These are phyloP conservation scores for Heliconius charithonia DNA, from an alignment of 2,888 invertebrate genomes.

Conservation along the genomic window DNA sequence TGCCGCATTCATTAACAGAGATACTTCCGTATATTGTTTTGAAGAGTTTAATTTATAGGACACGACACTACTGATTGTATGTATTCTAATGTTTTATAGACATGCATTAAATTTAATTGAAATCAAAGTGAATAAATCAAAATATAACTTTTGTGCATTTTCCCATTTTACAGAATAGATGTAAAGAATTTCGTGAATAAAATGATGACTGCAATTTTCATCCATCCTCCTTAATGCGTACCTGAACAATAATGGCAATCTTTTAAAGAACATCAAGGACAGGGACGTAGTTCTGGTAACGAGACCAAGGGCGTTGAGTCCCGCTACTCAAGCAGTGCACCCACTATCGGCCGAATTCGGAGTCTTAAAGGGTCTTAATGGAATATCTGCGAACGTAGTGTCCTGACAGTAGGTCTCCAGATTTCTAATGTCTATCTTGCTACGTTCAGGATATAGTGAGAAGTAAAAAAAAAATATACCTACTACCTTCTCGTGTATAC, in stretches of 20 bases:
- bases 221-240: not conserved
- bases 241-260: not conserved
- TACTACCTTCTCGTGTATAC: no score
- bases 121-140: not conserved
- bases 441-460: no score
- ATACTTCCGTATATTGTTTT: slow-evolving; percentile 67
- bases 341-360: no score
- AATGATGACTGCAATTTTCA: not conserved
- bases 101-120: not conserved
- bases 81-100: not conserved
- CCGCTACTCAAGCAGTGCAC: no score
- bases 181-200: not conserved
- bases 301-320: no score
- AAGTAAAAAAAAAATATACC: no score
- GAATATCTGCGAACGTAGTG: no score
- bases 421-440: no score
- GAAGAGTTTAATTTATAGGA: slow-evolving; percentile 54
- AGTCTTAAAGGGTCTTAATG: no score
- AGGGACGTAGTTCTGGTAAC: no score
- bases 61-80: slow-evolving; percentile 37
- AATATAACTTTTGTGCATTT: not conserved
- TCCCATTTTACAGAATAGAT: not conserved
- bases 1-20: slow-evolving; percentile 50
- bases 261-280: no score
- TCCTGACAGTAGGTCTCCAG: no score